Evolutionary conservation across 2,888 invertebrate genomes (phyloP).

Genomic region (Drosophila antonietae): DNA sequence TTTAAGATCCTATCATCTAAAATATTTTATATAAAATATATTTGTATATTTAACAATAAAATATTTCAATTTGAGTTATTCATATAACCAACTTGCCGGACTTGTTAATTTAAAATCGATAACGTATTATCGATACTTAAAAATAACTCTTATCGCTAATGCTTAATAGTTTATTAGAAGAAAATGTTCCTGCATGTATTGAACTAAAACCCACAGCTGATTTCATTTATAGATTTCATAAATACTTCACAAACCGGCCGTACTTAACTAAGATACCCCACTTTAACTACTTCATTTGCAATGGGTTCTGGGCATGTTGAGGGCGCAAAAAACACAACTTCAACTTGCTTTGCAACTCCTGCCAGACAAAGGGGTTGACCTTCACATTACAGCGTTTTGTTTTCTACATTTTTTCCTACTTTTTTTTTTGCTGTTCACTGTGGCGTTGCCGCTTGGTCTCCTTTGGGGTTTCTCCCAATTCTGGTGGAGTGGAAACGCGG

Average conservation of each 20-base stretch:
- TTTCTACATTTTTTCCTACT: slow-evolving; percentile 8
- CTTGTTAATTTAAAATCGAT: background rate
- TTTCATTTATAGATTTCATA: background rate
- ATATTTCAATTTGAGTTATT: no score
- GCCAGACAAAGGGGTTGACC: slow-evolving; percentile 71
- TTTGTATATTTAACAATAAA: no score
- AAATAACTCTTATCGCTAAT: background rate
- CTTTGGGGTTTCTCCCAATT: slow-evolving; percentile 4
- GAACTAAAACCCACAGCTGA: background rate
- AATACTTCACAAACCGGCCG: background rate
- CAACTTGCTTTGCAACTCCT: slow-evolving; percentile 36
- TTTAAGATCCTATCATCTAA: no score
- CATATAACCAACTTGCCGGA: no score
- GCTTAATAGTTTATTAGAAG: background rate
- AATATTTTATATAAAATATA: no score
- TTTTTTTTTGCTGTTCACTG: slow-evolving; percentile 16
- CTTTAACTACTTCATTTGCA: background rate
- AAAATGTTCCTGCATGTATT: background rate
- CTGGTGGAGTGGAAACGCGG: slow-evolving; percentile 25
- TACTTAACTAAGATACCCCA: background rate
- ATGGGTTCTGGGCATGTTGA: background rate
- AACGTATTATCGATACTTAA: background rate
- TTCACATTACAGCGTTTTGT: slow-evolving; percentile 49
- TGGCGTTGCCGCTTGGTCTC: slow-evolving; percentile 8
- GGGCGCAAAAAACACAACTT: slow-evolving; percentile 22